A percentile compares a stretch with the other conserved stretches of the same genome.
Conservation (phyloP, 2,888 invertebrate genomes). For the Gymnosoma rotundatum region DNA sequence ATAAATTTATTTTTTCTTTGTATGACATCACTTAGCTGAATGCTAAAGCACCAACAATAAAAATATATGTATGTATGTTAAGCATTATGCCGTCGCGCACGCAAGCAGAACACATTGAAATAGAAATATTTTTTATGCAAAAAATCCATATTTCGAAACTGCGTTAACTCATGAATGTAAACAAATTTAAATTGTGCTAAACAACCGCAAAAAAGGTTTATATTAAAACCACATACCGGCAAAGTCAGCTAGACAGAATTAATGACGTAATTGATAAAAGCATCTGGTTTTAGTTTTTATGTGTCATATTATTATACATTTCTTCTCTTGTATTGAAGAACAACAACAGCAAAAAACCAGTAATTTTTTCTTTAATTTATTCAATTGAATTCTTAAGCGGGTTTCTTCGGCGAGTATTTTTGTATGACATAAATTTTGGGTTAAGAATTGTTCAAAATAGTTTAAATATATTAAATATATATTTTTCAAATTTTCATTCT, state of each 20-base stretch:
- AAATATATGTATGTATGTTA: neutral
- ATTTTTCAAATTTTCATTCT: too few relatives aligned
- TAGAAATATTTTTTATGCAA: conserved; percentile 33
- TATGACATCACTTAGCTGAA: conserved; percentile 51
- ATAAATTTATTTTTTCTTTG: neutral
- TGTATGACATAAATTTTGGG: too few relatives aligned
- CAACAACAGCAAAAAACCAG: conserved; percentile 19
- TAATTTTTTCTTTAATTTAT: neutral
- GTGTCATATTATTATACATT: conserved; percentile 29
- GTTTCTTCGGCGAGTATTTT: too few relatives aligned
- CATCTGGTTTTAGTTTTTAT: conserved; percentile 31
- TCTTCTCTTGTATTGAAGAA: neutral
- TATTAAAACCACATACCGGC: conserved; percentile 46
- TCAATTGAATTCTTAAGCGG: too few relatives aligned
- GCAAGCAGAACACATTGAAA: conserved; percentile 10
- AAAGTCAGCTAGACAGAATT: conserved; percentile 36
- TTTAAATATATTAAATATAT: too few relatives aligned
- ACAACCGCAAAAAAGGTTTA: conserved; percentile 20
- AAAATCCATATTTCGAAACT: conserved; percentile 14
- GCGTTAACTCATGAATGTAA: neutral
- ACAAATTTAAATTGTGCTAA: neutral
- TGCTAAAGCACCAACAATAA: conserved; percentile 12
- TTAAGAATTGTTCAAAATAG: too few relatives aligned
- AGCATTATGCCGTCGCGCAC: neutral
- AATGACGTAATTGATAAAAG: conserved; percentile 67